Base-by-base conservation (phyloP, 2,797 vertebrate genomes). In the Brachyrhaphis roseni region DNA sequence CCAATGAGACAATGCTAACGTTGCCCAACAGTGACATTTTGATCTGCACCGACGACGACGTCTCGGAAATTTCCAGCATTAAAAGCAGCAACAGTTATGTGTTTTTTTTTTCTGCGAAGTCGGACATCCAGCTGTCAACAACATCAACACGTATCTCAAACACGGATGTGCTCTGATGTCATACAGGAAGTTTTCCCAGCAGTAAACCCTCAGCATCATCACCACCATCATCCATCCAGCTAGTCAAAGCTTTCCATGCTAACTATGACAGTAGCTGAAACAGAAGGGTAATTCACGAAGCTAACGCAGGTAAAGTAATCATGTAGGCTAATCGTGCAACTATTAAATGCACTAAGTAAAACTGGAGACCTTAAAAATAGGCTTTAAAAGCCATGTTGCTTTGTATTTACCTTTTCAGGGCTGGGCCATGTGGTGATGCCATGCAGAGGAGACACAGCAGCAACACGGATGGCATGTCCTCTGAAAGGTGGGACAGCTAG, bases 371-470 rank as follows among this genome's bases (percentile, higher is more conserved):
- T 64, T 18, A 39, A 36, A 64, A 36, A 13, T 59, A 23, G 39
- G 73, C 43, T 74, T 46, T 66, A 72, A 13, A 80, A 70, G 57
- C 78, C 77, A 51, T 77, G 47, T 23, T 77, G 45, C 68, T 76
- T 43, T 85, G 64, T 28, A 28, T 71, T 71, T 72, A 41, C 57
- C 8, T 83, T 82, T 81, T n/a, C 86, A 96, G 95, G 82, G 88
- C 84, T 87, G 91, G 86, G 84, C 72, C 89, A 78, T 91, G 91
- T 94, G 96, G 97, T 92, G 97, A 96, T 96, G 98, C 97, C 92
- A 99, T 99, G 98, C 98, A 99, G 97, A 98, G 98, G 94, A 96
- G 98, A 91, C 98, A 99, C 92, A 99, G 98, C 95, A 99, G 98
- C 95, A 98, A 98, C 96, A 98, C 98, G 1, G 98, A 99, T 92